Base-by-base conservation (phyloP, 2,888 invertebrate species). In the Chydorus sphaericus region DNA sequence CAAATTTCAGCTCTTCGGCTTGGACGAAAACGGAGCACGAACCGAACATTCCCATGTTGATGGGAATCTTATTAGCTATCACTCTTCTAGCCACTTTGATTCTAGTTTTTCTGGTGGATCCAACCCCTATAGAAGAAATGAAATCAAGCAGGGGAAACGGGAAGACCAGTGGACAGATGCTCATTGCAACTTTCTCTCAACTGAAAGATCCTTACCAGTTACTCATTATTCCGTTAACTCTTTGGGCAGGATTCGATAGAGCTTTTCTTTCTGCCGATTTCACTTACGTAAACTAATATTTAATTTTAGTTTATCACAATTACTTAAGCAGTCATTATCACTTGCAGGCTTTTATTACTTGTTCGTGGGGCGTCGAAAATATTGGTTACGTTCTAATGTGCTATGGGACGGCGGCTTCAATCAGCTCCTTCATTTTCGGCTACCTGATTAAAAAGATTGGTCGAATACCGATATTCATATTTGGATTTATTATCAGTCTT, bases 371-470 rank as follows among this genome's bases (percentile, higher is more conserved):
- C 28, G 86, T 96, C 53, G 82, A 88, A 63, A 85, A 85, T 65
- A 92, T 97, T 53, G 96, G 97, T 54, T 93, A 91, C 72, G 91
- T 94, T 50, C 91, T 96, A 90, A 92, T 96, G 66, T 91, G 91
- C 68, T 94, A 93, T 70, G 96, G 94, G 2, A 85, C 93, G 1
- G 89, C 87, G 36, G 92, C 93, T 70, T 92, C 94, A 1, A 73
- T 87, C 55, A 91, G 92, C 69, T 92, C 93, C 29, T 76, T 92
- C 58, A 75, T 90, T 20, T 93, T 92, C 69, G 94, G 94, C 3
- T 84, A 88, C 1, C 77, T 90, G 55, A 89, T 90, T 83, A 92
- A 92, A 70, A 85, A 85, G 68, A 83, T 91, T 61, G 94, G 96
- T 18, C 78, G 94, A 62, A 80, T 84, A 63, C 83, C 87, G 1